These are phyloP conservation scores for Halichoerus grypus DNA, from an alignment of 2,113 vertebrate genomes.

Conservation along the genomic window DNA sequence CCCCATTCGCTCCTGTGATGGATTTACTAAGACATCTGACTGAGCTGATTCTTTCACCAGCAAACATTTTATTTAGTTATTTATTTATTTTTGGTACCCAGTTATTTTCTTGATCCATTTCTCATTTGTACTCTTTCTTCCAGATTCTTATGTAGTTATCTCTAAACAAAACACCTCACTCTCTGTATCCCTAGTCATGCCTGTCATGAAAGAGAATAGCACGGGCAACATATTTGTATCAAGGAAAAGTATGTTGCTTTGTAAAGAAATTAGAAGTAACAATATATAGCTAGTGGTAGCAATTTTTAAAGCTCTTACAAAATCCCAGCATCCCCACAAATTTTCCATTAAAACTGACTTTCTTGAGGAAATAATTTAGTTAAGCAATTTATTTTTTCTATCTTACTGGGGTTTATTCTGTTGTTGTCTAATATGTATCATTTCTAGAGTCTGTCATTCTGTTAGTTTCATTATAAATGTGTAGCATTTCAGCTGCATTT, in stretches of 20 bases:
- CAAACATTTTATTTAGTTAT: neutral
- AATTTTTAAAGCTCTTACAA: conserved; percentile 29
- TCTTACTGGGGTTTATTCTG: neutral
- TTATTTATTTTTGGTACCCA: neutral
- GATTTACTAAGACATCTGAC: neutral
- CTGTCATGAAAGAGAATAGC: neutral
- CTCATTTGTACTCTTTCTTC: neutral
- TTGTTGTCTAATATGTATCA: neutral
- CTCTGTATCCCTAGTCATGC: neutral
- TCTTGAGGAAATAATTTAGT: conserved; percentile 43
- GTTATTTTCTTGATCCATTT: conserved; percentile 11
- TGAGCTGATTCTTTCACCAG: neutral
- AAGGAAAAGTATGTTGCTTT: neutral
- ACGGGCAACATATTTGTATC: neutral
- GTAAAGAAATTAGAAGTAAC: neutral
- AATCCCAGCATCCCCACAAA: neutral
- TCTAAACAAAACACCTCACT: neutral
- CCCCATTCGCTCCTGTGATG: neutral
- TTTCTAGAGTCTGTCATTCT: neutral
- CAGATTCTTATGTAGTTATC: neutral
- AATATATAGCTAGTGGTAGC: neutral
- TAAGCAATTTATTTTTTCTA: conserved; percentile 47
- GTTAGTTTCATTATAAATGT: neutral
- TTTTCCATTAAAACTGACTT: conserved; percentile 26
- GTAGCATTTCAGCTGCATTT: neutral